Percentiles rank a stretch among this genome's conserved stretches.
phyloP scores from a whole-genome alignment of 2,888 invertebrate genomes.

The Ceramica pisi region DNA sequence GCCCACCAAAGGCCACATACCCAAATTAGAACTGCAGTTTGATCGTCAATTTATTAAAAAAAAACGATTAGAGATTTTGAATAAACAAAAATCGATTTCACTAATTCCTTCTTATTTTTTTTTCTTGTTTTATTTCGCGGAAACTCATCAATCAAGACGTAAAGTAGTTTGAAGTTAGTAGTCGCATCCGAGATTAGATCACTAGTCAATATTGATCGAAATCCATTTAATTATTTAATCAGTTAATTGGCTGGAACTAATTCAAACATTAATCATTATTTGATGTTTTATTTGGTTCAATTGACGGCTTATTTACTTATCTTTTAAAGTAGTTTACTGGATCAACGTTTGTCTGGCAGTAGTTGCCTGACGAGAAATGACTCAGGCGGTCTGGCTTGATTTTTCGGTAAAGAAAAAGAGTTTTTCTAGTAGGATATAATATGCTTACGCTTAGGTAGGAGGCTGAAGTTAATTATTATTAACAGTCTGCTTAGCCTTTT shows the following conservation, averaged over 20 bases:
- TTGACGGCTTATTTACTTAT: conserved; percentile 44
- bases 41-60: conserved; percentile 13
- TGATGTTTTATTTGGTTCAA: conserved; percentile 45
- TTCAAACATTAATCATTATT: conserved; percentile 57
- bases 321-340: conserved; percentile 33
- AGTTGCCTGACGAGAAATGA: background rate
- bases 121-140: conserved; percentile 32
- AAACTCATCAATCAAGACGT: conserved; percentile 53
- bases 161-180: conserved; percentile 43
- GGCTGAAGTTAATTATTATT: no score
- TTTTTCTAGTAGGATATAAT: background rate
- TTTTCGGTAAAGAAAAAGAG: background rate
- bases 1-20: conserved; percentile 11
- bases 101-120: conserved; percentile 14
- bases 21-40: conserved; percentile 17
- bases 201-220: conserved; percentile 58
- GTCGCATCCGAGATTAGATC: conserved; percentile 42
- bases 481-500: background rate
- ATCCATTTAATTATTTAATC: conserved; percentile 65
- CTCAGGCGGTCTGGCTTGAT: background rate
- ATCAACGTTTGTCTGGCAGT: background rate
- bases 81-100: conserved; percentile 36
- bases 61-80: conserved; percentile 42
- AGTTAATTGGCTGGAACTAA: conserved; percentile 66
- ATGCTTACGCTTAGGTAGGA: background rate